Evolutionary conservation across 2,888 invertebrate genomes (phyloP).

Genomic region (Chloromyia formosa): DNA sequence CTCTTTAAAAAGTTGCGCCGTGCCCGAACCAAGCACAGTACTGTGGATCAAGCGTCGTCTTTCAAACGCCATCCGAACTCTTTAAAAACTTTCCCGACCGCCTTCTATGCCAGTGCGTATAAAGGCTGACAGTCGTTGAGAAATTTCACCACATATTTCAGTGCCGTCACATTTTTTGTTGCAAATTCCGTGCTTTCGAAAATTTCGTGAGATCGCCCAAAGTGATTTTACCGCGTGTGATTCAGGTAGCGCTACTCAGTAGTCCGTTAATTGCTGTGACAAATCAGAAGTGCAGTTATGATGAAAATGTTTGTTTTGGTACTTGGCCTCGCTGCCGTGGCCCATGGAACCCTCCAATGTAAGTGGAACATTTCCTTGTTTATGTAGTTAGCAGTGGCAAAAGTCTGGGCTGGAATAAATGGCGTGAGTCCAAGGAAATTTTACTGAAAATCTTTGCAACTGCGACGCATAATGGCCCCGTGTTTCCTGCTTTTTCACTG

Average conservation of each 20-base stretch:
- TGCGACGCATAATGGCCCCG: neutral
- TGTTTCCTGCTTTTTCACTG: neutral
- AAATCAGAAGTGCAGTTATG: conserved; percentile 49
- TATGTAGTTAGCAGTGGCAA: neutral
- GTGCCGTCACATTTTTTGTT: neutral
- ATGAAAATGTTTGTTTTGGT: conserved; percentile 70
- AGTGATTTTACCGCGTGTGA: too few species aligned
- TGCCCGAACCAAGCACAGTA: neutral
- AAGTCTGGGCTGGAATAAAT: too few species aligned
- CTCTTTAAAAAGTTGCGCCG: conserved; percentile 22
- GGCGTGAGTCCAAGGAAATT: neutral
- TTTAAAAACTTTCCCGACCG: conserved; percentile 29
- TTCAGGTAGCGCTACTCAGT: neutral
- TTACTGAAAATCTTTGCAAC: neutral
- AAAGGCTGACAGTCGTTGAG: conserved; percentile 32
- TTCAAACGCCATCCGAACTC: neutral
- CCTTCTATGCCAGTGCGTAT: conserved; percentile 41
- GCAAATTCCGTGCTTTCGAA: neutral
- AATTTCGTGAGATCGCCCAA: neutral
- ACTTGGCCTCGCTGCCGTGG: conserved; percentile 58
- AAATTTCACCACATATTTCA: neutral
- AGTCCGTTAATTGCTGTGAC: conserved; percentile 1
- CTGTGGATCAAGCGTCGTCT: neutral
- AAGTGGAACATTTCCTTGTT: conserved; percentile 65
- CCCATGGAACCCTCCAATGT: conserved; percentile 72